Evolutionary conservation across 2,888 invertebrate genomes (phyloP), one percentile per base, ranked within the genome.

Genomic region (Lypha dubia): DNA sequence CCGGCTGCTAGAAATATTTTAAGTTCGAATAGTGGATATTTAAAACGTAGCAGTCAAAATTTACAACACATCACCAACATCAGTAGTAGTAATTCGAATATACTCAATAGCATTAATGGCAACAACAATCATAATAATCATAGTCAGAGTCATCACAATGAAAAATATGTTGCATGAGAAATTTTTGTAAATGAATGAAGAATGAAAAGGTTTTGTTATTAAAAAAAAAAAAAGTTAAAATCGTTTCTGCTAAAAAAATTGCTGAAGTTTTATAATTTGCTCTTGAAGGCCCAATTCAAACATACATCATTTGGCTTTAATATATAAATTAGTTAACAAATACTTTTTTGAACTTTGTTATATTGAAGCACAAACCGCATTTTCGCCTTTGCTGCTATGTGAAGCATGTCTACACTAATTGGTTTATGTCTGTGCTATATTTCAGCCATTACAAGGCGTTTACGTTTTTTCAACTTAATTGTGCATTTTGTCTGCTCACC

Each of bases 101-200:
- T 85, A 65, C 22, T 60, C 35, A 87, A 83, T 73, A 82, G 83
- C 65, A 87, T 76, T 77, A 82, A 73, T 70, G 51, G 60, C 79
- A 82, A 74, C 79, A 81, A 73, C 62, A 70, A 46, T 60, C 70
- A 51, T 44, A 65, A 32, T 44, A 80, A 84, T 62, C 71, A 83
- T 68, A 79, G 67, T 67, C 73, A 68, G 44, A 75, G 46, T 76
- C 73, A 83, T 86, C 86, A 87, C 87, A 89, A 88, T 88, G 88
- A 89, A 77, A 84, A 84, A 84, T 89, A 90, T 88, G 88, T 90
- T 88, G 91, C 91, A 91, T 90, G 90, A 90, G 88, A 88, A 1
- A 87, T 87, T 86, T 22, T 9, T 20, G 49, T 15, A 51, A 17
- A 63, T 44, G 24, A 28, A 46, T 24, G 17, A 41, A 70, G 17